Conservation (phyloP, 2,888 invertebrate species). For the Drosophila borborema region DNA sequence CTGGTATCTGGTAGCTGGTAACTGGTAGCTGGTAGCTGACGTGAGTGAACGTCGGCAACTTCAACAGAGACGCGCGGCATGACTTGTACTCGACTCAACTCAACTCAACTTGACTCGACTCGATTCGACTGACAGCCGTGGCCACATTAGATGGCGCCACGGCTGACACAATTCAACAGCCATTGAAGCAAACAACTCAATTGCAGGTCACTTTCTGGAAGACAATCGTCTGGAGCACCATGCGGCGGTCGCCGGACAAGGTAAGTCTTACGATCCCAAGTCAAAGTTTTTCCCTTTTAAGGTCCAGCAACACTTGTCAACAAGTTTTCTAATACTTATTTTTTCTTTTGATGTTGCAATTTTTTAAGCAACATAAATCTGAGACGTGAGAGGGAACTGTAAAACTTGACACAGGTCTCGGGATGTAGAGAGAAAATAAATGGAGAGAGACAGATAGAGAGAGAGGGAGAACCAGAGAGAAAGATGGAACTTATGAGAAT, state of each 20-base stretch:
- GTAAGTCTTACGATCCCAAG: constrained; percentile 63
- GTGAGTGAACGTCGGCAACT: constrained; percentile 70
- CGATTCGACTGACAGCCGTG: constrained; percentile 67
- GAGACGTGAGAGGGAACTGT: neutral
- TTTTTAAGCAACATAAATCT: neutral
- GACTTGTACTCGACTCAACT: constrained; percentile 41
- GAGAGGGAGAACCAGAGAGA: neutral
- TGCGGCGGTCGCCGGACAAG: constrained; percentile 81
- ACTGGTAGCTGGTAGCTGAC: constrained; percentile 58
- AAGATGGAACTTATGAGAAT: too few species aligned
- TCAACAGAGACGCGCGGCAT: constrained; percentile 47
- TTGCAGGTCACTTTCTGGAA: constrained; percentile 85
- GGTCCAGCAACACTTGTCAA: constrained; percentile 75
- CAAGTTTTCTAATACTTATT: constrained; percentile 34
- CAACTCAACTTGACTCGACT: constrained; percentile 18
- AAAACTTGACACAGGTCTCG: neutral
- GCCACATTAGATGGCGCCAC: constrained; percentile 80
- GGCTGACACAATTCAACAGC: constrained; percentile 62
- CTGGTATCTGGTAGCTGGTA: too few species aligned
- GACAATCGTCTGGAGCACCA: constrained; percentile 85
- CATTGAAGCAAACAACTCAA: constrained; percentile 75
- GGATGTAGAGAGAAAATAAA: neutral
- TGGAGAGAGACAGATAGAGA: neutral
- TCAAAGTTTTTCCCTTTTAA: constrained; percentile 58
- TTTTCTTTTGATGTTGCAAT: neutral